These are phyloP conservation scores for Linyphia triangularis DNA, from an alignment of 2,888 invertebrate genomes.

Conservation along the genomic window DNA sequence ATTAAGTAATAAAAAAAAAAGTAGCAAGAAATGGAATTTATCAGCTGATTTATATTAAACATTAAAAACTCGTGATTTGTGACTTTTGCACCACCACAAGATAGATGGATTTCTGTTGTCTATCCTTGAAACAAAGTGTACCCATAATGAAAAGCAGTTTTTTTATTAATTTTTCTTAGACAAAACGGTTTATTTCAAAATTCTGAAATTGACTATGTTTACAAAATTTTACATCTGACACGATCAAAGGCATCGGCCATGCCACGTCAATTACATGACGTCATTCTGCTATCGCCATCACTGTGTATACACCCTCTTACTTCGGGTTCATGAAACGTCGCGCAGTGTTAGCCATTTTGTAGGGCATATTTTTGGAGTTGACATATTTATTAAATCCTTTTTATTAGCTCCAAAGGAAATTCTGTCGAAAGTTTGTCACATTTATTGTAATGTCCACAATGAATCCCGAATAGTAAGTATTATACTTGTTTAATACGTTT, in stretches of 20 bases:
- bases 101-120: neutral
- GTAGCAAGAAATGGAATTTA: neutral
- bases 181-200: neutral
- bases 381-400: constrained; percentile 46
- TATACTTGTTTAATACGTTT: neutral
- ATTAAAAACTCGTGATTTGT: neutral
- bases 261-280: constrained; percentile 74
- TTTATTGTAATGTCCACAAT: constrained; percentile 80
- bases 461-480: constrained; percentile 82
- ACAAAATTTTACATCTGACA: constrained; percentile 52
- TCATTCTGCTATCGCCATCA: constrained; percentile 72
- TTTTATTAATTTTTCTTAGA: neutral
- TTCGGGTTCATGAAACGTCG: constrained; percentile 69
- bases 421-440: constrained; percentile 16
- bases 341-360: constrained; percentile 74
- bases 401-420: constrained; percentile 9
- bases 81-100: too few relatives aligned
- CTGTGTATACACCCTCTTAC: constrained; percentile 73
- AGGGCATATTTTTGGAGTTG: constrained; percentile 59
- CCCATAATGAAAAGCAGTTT: neutral
- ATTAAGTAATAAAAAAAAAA: neutral
- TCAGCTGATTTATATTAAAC: neutral
- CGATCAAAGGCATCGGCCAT: constrained; percentile 62
- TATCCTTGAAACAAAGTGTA: neutral
- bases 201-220: constrained; percentile 14